A percentile compares a stretch with the other conserved stretches of the same genome.
phyloP scores from a whole-genome alignment of 2,888 invertebrate genomes.

The Flexamia atlantica region DNA sequence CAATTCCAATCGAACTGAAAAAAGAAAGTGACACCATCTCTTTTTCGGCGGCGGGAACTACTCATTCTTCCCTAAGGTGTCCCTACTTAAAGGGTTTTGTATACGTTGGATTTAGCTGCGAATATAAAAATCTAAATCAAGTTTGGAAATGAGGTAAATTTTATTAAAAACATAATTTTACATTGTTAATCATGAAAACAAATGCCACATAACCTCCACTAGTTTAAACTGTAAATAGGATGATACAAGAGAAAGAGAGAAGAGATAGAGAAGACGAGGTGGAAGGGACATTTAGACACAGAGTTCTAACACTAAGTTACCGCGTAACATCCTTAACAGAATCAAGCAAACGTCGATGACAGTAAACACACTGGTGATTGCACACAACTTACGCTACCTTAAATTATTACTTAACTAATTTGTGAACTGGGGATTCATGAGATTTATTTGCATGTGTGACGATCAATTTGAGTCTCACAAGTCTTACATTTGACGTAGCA shows the following conservation, averaged over 20 bases:
- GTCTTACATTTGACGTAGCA: slow-evolving; percentile 93
- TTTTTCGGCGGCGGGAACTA: too few species aligned
- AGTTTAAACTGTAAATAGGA: neutral
- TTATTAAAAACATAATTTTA: too few species aligned
- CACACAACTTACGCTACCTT: slow-evolving; percentile 53
- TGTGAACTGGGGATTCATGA: slow-evolving; percentile 45
- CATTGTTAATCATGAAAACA: too few species aligned
- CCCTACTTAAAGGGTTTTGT: too few species aligned
- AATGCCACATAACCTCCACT: neutral
- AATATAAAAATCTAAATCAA: too few species aligned
- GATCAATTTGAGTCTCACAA: slow-evolving; percentile 74
- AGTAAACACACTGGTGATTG: slow-evolving; percentile 54
- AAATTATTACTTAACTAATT: slow-evolving; percentile 56
- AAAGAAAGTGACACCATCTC: too few species aligned
- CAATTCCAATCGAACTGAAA: too few species aligned
- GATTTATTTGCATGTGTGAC: slow-evolving; percentile 75
- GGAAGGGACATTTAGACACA: slow-evolving; percentile 30
- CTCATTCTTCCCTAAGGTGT: too few species aligned
- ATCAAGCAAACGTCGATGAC: slow-evolving; percentile 54
- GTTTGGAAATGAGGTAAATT: too few species aligned
- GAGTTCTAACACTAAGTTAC: slow-evolving; percentile 46
- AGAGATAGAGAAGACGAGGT: neutral
- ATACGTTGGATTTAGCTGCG: too few species aligned
- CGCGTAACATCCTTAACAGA: slow-evolving; percentile 36
- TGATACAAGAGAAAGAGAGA: neutral